Percentiles rank a stretch among this genome's conserved stretches.
Evolutionary conservation across 1,140 invertebrate genomes (phyloP).

Genomic region (Plutomurus gul): DNA sequence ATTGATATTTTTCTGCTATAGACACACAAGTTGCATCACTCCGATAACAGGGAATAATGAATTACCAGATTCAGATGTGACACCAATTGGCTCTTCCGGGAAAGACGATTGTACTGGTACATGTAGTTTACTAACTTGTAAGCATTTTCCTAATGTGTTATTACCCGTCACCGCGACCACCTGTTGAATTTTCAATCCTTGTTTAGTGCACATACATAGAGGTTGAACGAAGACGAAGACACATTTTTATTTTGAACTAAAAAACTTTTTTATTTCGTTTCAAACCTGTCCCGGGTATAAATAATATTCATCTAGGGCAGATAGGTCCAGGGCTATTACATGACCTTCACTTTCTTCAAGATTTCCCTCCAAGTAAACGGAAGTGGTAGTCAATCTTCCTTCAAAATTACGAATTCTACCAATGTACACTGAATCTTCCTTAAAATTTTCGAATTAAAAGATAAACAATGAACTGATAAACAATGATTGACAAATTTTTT

Average conservation of each 20-base stretch:
- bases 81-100: not conserved
- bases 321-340: conserved; percentile 65
- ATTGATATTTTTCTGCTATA: too few relatives aligned
- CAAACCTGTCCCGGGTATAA: conserved; percentile 78
- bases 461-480: too few relatives aligned
- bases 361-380: conserved; percentile 67
- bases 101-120: conserved; percentile 50
- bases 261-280: not conserved
- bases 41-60: not conserved
- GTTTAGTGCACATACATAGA: not conserved
- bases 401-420: conserved; percentile 77
- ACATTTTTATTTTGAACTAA: not conserved
- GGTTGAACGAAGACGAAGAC: not conserved
- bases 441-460: not conserved
- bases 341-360: conserved; percentile 55
- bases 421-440: conserved; percentile 45
- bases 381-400: conserved; percentile 70
- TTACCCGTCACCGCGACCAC: conserved; percentile 73
- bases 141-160: conserved; percentile 69
- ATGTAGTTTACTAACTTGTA: conserved; percentile 69
- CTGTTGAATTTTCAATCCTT: conserved; percentile 48
- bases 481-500: too few relatives aligned
- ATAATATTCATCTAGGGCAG: conserved; percentile 67
- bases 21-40: too few relatives aligned
- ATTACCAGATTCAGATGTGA: conserved; percentile 6